Evolutionary conservation across 2,113 vertebrate species (phyloP).

Genomic region (Ictalurus punctatus): DNA sequence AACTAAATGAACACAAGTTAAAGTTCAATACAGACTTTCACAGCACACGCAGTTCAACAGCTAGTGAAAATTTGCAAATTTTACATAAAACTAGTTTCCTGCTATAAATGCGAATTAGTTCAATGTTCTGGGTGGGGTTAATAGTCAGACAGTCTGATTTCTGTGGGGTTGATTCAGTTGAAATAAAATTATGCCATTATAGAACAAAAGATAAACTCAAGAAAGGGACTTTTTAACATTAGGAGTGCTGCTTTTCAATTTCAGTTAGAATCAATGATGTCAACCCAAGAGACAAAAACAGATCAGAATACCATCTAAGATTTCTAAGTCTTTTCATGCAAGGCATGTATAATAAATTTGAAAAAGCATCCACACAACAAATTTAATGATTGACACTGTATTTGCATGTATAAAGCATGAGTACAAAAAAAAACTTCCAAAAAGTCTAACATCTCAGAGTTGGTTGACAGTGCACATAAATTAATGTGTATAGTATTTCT

Average conservation of each 20-base stretch:
- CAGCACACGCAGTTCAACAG: constrained; percentile 21
- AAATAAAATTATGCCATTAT: constrained; percentile 1
- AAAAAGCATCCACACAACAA: constrained; percentile 40
- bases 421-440: constrained; percentile 54
- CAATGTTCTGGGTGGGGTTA: neutral
- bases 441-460: constrained; percentile 53
- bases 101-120: neutral
- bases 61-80: neutral
- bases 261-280: neutral
- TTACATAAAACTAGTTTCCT: constrained; percentile 3
- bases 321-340: constrained; percentile 22
- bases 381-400: constrained; percentile 45
- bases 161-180: neutral
- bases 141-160: neutral
- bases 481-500: constrained; percentile 57
- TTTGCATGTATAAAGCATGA: constrained; percentile 56
- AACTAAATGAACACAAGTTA: constrained; percentile 7
- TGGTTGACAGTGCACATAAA: constrained; percentile 59
- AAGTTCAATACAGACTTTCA: neutral
- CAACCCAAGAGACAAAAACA: neutral
- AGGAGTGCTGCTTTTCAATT: neutral
- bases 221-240: neutral
- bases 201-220: neutral
- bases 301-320: constrained; percentile 28
- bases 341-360: constrained; percentile 22